These are phyloP conservation scores for Gasterosteus aculeatus DNA, from an alignment of 2,113 vertebrate genomes.

Conservation along the genomic window DNA sequence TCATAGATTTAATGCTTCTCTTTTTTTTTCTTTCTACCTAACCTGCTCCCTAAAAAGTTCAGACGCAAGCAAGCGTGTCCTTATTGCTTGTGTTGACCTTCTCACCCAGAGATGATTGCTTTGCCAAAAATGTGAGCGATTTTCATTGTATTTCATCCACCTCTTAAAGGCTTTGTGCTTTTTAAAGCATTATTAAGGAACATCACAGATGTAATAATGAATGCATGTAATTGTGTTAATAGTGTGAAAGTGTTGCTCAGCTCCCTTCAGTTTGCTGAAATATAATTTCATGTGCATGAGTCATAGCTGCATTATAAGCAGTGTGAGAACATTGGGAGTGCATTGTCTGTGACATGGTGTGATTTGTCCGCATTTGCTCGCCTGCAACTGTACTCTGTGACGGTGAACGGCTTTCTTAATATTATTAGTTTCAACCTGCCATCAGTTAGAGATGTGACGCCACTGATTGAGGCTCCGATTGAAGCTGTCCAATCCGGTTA, in stretches of 20 bases:
- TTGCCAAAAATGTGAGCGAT: conserved; percentile 35
- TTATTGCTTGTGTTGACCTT: conserved; percentile 46
- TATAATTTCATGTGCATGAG: conserved; percentile 33
- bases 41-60: conserved; percentile 20
- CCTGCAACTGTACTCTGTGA: conserved; percentile 12
- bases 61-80: conserved; percentile 37
- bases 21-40: background rate
- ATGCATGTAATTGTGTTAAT: conserved; percentile 30
- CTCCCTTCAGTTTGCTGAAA: conserved; percentile 26
- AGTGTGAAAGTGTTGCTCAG: conserved; percentile 2
- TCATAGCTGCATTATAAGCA: conserved; percentile 32
- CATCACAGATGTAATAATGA: conserved; percentile 25
- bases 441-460: conserved; percentile 26
- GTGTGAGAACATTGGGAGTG: conserved; percentile 22
- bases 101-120: conserved; percentile 44
- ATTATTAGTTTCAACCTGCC: conserved; percentile 29
- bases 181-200: conserved; percentile 22
- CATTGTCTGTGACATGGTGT: conserved; percentile 17
- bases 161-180: conserved; percentile 2
- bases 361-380: conserved; percentile 44
- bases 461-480: conserved; percentile 34
- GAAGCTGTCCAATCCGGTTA: conserved; percentile 44
- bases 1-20: background rate
- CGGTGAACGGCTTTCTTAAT: conserved; percentile 26
- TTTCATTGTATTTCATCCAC: conserved; percentile 37